Conservation (phyloP, 2,797 vertebrate species). For the Melanotaenia pygmaea region DNA sequence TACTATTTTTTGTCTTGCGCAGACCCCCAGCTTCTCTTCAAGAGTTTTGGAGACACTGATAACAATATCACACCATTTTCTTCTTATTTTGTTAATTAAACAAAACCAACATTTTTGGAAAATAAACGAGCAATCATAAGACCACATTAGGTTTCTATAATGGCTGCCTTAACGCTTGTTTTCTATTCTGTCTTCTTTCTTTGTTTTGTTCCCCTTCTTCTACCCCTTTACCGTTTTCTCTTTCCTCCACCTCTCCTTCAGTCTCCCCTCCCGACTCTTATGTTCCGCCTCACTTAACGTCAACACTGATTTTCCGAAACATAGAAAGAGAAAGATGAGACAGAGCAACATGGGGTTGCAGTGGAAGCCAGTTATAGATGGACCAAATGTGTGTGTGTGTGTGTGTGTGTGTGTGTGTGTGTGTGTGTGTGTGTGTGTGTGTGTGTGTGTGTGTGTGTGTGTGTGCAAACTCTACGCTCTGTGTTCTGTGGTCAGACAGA, state of each 20-base stretch:
- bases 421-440: slow-evolving; percentile 25
- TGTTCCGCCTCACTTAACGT: slow-evolving; percentile 30
- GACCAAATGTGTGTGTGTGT: slow-evolving; percentile 22
- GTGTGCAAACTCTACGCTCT: slow-evolving; percentile 29
- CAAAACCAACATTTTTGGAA: not conserved
- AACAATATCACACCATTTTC: not conserved
- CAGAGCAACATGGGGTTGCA: slow-evolving; percentile 5
- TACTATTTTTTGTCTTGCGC: not conserved
- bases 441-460: slow-evolving; percentile 30
- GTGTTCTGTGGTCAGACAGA: slow-evolving; percentile 67
- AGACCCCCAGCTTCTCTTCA: not conserved
- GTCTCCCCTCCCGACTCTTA: not conserved
- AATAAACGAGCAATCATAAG: not conserved
- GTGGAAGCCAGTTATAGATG: slow-evolving; percentile 18
- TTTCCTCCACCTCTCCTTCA: not conserved
- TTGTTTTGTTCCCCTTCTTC: not conserved
- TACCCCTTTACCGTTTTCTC: too few species aligned
- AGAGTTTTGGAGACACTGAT: not conserved
- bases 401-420: slow-evolving; percentile 2
- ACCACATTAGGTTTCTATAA: not conserved
- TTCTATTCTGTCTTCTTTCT: not conserved
- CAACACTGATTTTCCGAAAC: slow-evolving; percentile 43
- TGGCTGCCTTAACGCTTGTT: not conserved
- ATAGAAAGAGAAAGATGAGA: slow-evolving; percentile 43
- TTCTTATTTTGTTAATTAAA: not conserved